A percentile compares a stretch with the other conserved stretches of the same genome.
Evolutionary conservation across 2,113 vertebrate species (phyloP).

Genomic region (Colius striatus): DNA sequence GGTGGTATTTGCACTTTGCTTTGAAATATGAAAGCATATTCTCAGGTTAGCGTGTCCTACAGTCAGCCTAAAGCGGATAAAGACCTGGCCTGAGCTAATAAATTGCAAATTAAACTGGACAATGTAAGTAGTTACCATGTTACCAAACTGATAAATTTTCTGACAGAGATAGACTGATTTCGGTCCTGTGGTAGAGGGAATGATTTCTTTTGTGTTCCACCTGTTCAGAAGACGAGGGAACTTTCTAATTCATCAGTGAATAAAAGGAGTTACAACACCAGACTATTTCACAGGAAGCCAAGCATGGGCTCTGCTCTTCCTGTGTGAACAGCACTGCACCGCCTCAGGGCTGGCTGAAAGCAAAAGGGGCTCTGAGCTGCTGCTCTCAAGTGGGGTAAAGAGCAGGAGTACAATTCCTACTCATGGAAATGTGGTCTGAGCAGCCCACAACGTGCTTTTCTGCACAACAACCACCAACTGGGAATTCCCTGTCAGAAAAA

Average conservation of each 20-base stretch:
- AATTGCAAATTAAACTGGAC: neutral
- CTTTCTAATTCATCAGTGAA: neutral
- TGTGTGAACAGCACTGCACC: neutral
- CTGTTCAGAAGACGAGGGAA: neutral
- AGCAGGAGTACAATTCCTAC: neutral
- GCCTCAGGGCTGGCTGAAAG: neutral
- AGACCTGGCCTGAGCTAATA: neutral
- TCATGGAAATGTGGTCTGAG: neutral
- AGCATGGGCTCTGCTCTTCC: conserved; percentile 26
- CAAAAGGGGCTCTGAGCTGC: neutral
- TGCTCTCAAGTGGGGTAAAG: neutral
- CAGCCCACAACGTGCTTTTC: fast-evolving
- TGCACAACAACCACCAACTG: neutral
- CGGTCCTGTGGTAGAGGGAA: neutral
- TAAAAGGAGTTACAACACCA: neutral
- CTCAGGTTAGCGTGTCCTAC: neutral
- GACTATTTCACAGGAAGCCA: conserved; percentile 10
- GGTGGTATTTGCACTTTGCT: neutral
- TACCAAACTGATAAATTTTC: neutral
- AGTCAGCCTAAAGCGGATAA: neutral
- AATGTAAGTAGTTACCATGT: neutral
- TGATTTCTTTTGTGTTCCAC: neutral
- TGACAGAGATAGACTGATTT: neutral
- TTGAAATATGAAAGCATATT: neutral
- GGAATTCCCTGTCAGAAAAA: neutral